A percentile compares a stretch with the other conserved stretches of the same genome.
Conservation (phyloP, 2,113 vertebrate species). For the Raja brachyura region DNA sequence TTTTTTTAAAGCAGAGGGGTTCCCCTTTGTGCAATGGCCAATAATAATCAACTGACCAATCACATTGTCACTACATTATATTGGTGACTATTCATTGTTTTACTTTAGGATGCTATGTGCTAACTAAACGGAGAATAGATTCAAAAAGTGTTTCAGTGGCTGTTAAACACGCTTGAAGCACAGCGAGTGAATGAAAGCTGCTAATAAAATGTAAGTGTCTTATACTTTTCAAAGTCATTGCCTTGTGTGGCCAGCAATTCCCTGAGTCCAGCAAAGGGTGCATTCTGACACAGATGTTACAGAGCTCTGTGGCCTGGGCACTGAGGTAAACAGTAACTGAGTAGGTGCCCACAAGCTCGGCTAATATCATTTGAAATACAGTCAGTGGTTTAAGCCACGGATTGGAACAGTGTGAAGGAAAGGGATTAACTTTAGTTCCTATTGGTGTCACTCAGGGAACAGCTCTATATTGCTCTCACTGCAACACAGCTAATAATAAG, state of each 20-base stretch:
- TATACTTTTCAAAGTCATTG: background rate
- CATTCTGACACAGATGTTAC: background rate
- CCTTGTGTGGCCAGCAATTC: background rate
- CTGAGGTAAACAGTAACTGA: background rate
- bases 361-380: background rate
- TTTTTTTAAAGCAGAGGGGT: background rate
- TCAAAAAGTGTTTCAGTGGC: background rate
- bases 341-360: background rate
- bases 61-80: too few relatives aligned
- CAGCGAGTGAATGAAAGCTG: background rate
- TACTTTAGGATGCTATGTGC: background rate
- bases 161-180: background rate
- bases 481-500: background rate
- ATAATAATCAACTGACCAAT: too few relatives aligned
- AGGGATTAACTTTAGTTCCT: background rate
- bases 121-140: background rate
- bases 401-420: background rate
- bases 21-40: background rate
- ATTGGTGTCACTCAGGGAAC: background rate
- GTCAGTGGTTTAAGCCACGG: too few relatives aligned
- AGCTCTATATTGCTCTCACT: background rate
- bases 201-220: background rate
- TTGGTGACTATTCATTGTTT: too few relatives aligned
- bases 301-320: background rate
- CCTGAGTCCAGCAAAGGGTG: background rate